Base-by-base conservation (phyloP, 2,888 invertebrate species). In the Drosophila pseudotalamancana region DNA sequence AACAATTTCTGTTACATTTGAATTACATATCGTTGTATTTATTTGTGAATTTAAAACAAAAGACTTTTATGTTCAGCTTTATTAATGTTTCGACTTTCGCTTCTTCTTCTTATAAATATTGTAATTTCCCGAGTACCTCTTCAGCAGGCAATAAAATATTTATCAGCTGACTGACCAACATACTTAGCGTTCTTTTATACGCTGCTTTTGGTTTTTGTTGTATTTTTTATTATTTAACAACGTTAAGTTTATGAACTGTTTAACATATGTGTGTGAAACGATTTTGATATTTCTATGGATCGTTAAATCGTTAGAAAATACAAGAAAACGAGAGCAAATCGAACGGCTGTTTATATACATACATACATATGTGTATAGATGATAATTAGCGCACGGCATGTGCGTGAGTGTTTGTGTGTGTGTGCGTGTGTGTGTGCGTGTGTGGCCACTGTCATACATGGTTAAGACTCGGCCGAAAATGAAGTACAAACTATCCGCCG, bases 261-360 rank as follows among this genome's bases (percentile, higher is more conserved):
- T 82, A 82, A 49, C 81, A 62, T 54, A 42, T 32, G 62, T 37
- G 63, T 87, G 81, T 63, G 72, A 82, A 86, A 32, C 67, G 87
- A 82, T 83, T 88, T 88, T 88, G 84, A 87, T 87, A 78, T 72
- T 85, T 56, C 54, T 56, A 75, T 53, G 60, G 51, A 60, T 72
- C 73, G 72, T 77, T 72, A 65, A 55, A 50, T 60, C 64, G 45
- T 56, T 72, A 23, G 18, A 37, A 54, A 54, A 64, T 46, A 19
- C 6, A 48, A 59, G 31, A 66, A 70, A 70, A 65, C 63, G 53
- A 77, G 61, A 77, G 55, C 67, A 76, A 60, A 48, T 54, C 50
- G 34, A 18, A 35, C 42, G 14, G 14, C n/a, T n/a, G 25, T 25
- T 8, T 5, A 14, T 12, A 32, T 1, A 5, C 11, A 16, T n/a